Evolutionary conservation across 1,140 invertebrate genomes (phyloP).

Genomic region (Musca vetustissima): DNA sequence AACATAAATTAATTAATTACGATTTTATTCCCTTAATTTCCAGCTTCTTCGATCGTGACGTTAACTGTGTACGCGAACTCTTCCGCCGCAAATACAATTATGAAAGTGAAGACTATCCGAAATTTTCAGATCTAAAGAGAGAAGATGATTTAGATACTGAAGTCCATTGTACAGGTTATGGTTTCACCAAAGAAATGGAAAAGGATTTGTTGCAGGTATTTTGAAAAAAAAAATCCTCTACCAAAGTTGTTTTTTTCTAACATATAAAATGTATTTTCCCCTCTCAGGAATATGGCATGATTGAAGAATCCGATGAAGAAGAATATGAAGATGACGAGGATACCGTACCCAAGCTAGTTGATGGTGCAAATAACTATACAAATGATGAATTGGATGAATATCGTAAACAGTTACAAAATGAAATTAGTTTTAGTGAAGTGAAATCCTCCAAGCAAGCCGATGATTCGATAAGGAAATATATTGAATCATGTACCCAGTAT

Average conservation of each 20-base stretch:
- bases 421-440: constrained; percentile 53
- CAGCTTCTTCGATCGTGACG: constrained; percentile 94
- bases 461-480: constrained; percentile 51
- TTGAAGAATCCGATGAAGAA: constrained; percentile 33
- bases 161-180: constrained; percentile 88
- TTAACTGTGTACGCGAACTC: constrained; percentile 88
- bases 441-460: constrained; percentile 40
- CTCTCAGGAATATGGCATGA: constrained; percentile 53
- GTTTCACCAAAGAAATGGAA: constrained; percentile 84
- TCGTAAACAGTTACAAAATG: constrained; percentile 57
- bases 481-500: constrained; percentile 51
- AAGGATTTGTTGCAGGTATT: constrained; percentile 64
- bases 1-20: too few relatives aligned
- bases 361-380: constrained; percentile 34
- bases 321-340: constrained; percentile 46
- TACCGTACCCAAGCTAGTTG: constrained; percentile 13
- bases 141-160: constrained; percentile 85
- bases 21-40: too few relatives aligned
- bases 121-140: constrained; percentile 82
- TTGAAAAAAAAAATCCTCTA: constrained; percentile 36
- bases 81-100: constrained; percentile 90
- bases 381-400: constrained; percentile 59
- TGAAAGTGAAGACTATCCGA: constrained; percentile 86
- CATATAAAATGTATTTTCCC: neutral
- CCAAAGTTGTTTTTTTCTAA: neutral